A percentile compares a stretch with the other conserved stretches of the same genome.
These are phyloP conservation scores for Myotis daubentonii DNA, from an alignment of 2,797 vertebrate genomes.

Conservation along the genomic window DNA sequence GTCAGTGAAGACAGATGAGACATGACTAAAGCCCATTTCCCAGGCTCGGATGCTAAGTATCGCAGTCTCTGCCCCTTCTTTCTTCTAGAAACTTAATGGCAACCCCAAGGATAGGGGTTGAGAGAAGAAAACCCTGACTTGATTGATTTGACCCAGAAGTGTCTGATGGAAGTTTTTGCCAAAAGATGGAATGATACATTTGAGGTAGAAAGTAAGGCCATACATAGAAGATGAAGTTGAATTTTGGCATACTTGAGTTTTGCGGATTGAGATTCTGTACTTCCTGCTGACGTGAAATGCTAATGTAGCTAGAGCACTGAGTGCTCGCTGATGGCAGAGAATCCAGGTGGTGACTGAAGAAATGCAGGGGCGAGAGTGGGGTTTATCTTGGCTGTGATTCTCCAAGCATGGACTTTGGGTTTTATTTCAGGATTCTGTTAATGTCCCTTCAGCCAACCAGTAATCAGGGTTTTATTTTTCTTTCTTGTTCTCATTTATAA, in stretches of 20 bases:
- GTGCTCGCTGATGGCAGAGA: neutral
- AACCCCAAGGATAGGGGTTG: neutral
- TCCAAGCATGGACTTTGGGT: constrained; percentile 40
- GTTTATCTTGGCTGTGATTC: constrained; percentile 52
- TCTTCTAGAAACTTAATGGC: neutral
- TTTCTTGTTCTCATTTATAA: constrained; percentile 78
- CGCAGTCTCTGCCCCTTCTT: neutral
- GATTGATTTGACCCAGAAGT: neutral
- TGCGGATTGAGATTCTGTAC: constrained; percentile 49
- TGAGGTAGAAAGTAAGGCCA: constrained; percentile 43
- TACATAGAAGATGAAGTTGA: constrained; percentile 47
- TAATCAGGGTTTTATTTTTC: constrained; percentile 75
- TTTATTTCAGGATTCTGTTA: constrained; percentile 74
- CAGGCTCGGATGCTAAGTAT: neutral
- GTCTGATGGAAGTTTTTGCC: neutral
- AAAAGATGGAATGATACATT: constrained; percentile 46
- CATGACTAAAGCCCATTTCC: neutral
- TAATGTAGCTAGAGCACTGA: constrained; percentile 22
- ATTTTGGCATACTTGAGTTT: constrained; percentile 23
- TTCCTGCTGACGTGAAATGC: neutral
- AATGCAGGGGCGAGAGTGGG: constrained; percentile 51
- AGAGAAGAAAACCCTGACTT: constrained; percentile 7
- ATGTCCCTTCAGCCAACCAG: constrained; percentile 69
- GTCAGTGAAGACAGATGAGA: neutral
- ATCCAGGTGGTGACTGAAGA: constrained; percentile 65